These are phyloP conservation scores for Eulemur mongoz DNA, from an alignment of 2,797 vertebrate species.

Conservation along the genomic window DNA sequence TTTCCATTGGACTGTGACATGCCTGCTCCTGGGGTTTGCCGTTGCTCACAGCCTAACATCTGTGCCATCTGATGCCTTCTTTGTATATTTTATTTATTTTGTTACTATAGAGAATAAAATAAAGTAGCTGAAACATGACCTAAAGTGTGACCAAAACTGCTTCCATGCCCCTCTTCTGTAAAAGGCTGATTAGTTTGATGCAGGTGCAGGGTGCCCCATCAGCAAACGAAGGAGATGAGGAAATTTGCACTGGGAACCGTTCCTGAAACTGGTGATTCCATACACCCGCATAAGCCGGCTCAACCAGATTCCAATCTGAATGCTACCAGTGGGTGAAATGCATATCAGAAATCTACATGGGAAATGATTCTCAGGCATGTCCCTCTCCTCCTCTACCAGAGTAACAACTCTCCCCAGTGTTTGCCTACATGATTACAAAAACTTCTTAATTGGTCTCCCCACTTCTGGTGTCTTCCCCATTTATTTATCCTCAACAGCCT, in stretches of 20 bases:
- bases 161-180: neutral
- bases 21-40: neutral
- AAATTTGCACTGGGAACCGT: neutral
- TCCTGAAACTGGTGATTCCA: neutral
- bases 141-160: neutral
- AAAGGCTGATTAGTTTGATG: neutral
- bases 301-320: neutral
- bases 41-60: neutral
- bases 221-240: neutral
- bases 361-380: neutral
- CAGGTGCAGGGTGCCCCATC: fast-evolving
- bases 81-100: neutral
- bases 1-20: neutral
- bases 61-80: neutral
- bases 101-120: neutral
- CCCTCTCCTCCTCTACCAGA: neutral
- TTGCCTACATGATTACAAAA: neutral
- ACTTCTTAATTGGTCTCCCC: neutral
- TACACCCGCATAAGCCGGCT: neutral
- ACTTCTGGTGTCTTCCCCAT: neutral
- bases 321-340: neutral
- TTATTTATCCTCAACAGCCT: neutral
- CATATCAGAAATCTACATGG: neutral
- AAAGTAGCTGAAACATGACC: neutral
- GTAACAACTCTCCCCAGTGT: neutral